Evolutionary conservation across 2,888 invertebrate genomes (phyloP).

Genomic region (Drosophila colorata): DNA sequence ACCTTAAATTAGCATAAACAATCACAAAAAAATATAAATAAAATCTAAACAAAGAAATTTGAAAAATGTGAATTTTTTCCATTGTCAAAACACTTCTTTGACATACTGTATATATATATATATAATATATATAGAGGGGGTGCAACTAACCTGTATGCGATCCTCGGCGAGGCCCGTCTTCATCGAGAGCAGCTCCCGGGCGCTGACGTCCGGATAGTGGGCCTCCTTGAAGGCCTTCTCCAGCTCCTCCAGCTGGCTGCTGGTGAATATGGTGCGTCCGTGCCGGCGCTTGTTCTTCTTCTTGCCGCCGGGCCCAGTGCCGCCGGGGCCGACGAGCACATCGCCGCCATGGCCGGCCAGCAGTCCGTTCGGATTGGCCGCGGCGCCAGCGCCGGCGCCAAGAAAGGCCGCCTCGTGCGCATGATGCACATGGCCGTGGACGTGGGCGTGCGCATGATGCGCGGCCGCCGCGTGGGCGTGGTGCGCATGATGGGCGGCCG

Average conservation of each 20-base stretch:
- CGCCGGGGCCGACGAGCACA: conserved; percentile 64
- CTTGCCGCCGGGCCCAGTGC: conserved; percentile 86
- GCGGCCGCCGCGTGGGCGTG: conserved; percentile 73
- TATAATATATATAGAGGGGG: no score
- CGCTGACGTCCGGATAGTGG: conserved; percentile 99
- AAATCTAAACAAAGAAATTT: no score
- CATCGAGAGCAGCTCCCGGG: conserved; percentile 95
- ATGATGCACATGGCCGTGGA: conserved; percentile 68
- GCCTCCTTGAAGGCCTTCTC: conserved; percentile 99
- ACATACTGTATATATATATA: no score
- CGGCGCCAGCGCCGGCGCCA: conserved; percentile 51
- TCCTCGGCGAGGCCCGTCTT: conserved; percentile 97
- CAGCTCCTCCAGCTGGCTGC: conserved; percentile 99
- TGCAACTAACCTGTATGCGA: conserved; percentile 93
- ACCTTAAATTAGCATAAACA: no score
- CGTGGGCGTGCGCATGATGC: conserved; percentile 62
- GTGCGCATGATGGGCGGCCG: conserved; percentile 73
- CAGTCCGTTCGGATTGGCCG: conserved; percentile 65
- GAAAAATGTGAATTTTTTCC: no score
- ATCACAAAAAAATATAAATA: no score
- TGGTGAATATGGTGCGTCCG: conserved; percentile 99
- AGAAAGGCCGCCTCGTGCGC: conserved; percentile 70
- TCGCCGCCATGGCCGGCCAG: conserved; percentile 63
- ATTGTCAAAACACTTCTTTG: no score
- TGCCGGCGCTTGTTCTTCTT: conserved; percentile 98